Evolutionary conservation across 1,140 invertebrate species (phyloP).

Genomic region (Battus philenor): DNA sequence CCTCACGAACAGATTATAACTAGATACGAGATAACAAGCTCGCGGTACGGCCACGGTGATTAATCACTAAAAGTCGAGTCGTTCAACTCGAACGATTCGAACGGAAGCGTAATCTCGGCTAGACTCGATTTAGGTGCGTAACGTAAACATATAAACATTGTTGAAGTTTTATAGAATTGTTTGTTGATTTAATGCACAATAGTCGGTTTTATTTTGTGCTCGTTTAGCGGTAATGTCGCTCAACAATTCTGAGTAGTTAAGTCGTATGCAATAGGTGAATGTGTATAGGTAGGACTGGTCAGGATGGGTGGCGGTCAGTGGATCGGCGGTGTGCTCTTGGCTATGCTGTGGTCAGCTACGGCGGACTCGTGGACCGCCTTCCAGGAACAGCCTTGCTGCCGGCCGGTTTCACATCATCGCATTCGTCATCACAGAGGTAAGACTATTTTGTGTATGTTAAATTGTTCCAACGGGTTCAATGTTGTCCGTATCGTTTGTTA

Average conservation of each 20-base stretch:
- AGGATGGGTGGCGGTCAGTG: conserved; percentile 42
- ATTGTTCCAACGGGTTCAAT: no score
- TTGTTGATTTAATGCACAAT: conserved; percentile 50
- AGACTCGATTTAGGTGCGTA: conserved; percentile 55
- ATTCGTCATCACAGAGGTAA: conserved; percentile 71
- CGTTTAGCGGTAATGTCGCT: conserved; percentile 30
- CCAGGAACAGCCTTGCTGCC: conserved; percentile 71
- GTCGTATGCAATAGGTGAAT: conserved; percentile 43
- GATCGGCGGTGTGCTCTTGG: conserved; percentile 45
- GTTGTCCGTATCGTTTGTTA: no score
- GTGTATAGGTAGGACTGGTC: conserved; percentile 36
- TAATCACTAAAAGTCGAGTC: conserved; percentile 56
- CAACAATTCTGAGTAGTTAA: conserved; percentile 20
- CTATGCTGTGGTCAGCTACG: conserved; percentile 39
- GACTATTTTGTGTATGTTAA: no score
- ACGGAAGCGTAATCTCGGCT: conserved; percentile 50
- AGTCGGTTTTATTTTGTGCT: conserved; percentile 34
- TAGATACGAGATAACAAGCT: conserved; percentile 61
- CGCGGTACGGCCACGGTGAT: conserved; percentile 44
- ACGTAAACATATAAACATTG: conserved; percentile 67
- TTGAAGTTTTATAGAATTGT: conserved; percentile 57
- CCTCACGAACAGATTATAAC: conserved; percentile 58
- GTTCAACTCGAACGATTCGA: conserved; percentile 45
- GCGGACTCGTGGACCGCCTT: conserved; percentile 70
- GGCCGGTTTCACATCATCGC: conserved; percentile 57